These are phyloP conservation scores for Lanius collurio DNA, from an alignment of 2,113 vertebrate genomes.

Conservation along the genomic window DNA sequence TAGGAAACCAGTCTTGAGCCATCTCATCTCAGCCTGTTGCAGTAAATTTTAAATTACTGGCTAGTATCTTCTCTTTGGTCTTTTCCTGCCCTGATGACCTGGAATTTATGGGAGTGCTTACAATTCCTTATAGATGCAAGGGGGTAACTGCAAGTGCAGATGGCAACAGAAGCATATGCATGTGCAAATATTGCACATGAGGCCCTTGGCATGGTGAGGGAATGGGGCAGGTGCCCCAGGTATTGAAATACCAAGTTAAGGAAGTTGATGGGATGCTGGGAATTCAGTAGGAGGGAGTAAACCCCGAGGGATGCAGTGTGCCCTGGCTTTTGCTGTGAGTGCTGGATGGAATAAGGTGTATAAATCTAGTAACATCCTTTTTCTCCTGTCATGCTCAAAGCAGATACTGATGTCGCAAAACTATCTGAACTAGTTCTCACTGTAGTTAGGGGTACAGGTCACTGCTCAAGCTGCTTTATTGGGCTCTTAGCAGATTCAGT, in stretches of 20 bases:
- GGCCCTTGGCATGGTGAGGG: not conserved
- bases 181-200: not conserved
- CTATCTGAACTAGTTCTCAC: not conserved
- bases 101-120: fast-evolving
- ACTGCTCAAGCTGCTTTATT: not conserved
- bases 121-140: not conserved
- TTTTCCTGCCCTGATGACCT: not conserved
- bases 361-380: not conserved
- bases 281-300: not conserved
- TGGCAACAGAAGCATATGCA: not conserved
- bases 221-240: not conserved
- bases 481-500: not conserved
- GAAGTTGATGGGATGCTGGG: not conserved
- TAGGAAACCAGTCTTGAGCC: not conserved
- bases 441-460: not conserved
- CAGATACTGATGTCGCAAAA: not conserved
- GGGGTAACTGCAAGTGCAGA: fast-evolving
- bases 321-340: not conserved
- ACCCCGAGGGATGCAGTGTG: fast-evolving
- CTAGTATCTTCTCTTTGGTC: not conserved
- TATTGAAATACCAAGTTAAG: not conserved
- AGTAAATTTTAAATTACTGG: not conserved
- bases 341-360: not conserved
- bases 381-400: not conserved
- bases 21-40: not conserved